Base-by-base conservation (phyloP, 2,113 vertebrate species). In the Spheniscus mendiculus region DNA sequence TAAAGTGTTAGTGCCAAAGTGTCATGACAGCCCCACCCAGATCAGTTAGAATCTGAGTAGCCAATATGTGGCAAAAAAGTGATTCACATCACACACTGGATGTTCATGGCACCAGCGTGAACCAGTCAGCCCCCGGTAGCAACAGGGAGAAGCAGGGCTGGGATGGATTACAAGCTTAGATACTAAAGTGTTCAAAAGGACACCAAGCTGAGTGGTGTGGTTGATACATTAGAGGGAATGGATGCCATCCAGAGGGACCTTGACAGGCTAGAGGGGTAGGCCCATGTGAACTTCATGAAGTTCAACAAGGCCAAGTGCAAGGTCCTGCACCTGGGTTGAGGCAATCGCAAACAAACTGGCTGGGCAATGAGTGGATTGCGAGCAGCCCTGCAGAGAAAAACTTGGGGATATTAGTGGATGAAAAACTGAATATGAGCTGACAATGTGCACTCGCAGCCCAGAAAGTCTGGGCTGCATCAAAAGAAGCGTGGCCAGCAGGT, bases 1-100 rank as follows among this genome's bases (percentile, higher is more conserved):
- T 6, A 0, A 30, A 53, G 12, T 7, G 22, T 1, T 9, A 14
- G n/a, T 12, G 53, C n/a, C 3, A 1, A 45, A 26, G 25, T 12
- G 30, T 19, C 8, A 1, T 5, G 19, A 21, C 27, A 83, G 38
- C 25, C 10, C 32, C 29, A 22, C 1, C 9, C 17, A 11, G 14
- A 8, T 4, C 61, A 52, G 26, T 9, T 62, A 22, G 27, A 15
- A 53, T 8, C 45, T 4, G 11, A 50, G 38, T 9, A 21, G 50
- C 26, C n/a, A 44, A 6, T 2, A 9, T 18, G 15, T 42, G 49
- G 36, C 6, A 29, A n/a, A 38, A 50, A 21, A 11, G 5, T 3
- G 13, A 21, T 55, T 66, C 22, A 3, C 13, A 5, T 45, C 42
- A 13, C 30, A 18, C 23, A 3, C 6, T 17, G 44, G 36, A 1